A percentile compares a stretch with the other conserved stretches of the same genome.
Conservation (phyloP, 1,140 invertebrate genomes). For the Pristionchus pacificus region DNA sequence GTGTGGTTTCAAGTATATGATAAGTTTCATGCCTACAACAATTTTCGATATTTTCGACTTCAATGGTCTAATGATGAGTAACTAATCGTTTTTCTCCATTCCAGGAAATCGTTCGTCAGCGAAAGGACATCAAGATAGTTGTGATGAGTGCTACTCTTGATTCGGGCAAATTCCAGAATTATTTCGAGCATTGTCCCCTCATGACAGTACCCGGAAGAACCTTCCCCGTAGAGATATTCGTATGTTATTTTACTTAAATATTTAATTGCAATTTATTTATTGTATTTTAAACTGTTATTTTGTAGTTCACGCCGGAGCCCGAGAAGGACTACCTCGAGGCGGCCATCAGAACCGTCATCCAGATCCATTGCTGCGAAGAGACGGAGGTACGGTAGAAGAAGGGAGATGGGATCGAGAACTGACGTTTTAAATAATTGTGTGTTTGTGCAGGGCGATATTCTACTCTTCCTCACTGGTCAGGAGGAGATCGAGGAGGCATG, state of each 20-base stretch:
- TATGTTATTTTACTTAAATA: slow-evolving; percentile 27
- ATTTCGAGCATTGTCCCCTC: slow-evolving; percentile 82
- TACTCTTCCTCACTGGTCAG: slow-evolving; percentile 90
- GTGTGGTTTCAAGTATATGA: too few relatives aligned
- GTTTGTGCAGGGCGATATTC: slow-evolving; percentile 73
- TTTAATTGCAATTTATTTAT: background rate
- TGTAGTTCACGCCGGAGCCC: slow-evolving; percentile 87
- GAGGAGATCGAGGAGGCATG: slow-evolving; percentile 99
- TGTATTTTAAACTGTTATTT: slow-evolving; percentile 10
- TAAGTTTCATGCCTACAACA: too few relatives aligned
- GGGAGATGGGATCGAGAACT: too few relatives aligned
- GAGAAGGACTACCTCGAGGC: slow-evolving; percentile 97
- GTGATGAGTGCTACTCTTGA: slow-evolving; percentile 99
- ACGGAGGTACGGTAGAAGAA: slow-evolving; percentile 62
- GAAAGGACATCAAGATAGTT: slow-evolving; percentile 88
- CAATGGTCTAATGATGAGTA: background rate
- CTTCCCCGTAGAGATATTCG: slow-evolving; percentile 93
- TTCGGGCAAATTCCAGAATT: slow-evolving; percentile 82
- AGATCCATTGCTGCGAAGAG: slow-evolving; percentile 99
- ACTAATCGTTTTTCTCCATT: slow-evolving; percentile 64
- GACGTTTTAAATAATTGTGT: too few relatives aligned
- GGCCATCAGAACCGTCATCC: slow-evolving; percentile 93
- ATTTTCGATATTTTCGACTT: too few relatives aligned
- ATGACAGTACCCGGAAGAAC: slow-evolving; percentile 97
- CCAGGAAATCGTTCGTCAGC: slow-evolving; percentile 92